Conservation (phyloP, 2,888 invertebrate genomes). For the Pristionchus entomophagus region DNA sequence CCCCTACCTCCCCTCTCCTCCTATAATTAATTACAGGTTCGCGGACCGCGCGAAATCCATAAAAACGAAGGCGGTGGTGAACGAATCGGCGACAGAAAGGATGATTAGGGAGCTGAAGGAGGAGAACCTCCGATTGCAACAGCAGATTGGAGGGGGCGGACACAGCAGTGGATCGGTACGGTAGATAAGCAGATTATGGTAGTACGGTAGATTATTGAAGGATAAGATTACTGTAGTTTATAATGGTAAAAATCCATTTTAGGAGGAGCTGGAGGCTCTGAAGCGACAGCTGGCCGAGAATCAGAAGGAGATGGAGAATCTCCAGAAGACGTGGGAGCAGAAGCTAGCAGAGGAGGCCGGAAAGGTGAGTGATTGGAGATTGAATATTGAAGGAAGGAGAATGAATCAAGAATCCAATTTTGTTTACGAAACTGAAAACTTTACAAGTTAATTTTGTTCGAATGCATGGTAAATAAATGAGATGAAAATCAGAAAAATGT, state of each 20-base stretch:
- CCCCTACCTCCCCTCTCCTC: neutral
- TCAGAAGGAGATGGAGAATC: slow-evolving; percentile 79
- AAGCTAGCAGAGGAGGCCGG: slow-evolving; percentile 72
- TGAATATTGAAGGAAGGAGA: too few relatives aligned
- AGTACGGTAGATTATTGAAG: neutral
- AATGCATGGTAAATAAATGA: too few relatives aligned
- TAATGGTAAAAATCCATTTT: too few relatives aligned
- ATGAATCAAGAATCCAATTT: too few relatives aligned
- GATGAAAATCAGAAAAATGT: too few relatives aligned
- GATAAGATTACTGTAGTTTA: neutral
- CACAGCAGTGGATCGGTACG: slow-evolving; percentile 9
- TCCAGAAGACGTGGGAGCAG: slow-evolving; percentile 78
- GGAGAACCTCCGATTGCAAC: slow-evolving; percentile 80
- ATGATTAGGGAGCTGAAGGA: slow-evolving; percentile 80
- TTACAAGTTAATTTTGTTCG: too few relatives aligned
- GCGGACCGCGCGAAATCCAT: slow-evolving; percentile 81
- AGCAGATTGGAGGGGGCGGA: slow-evolving; percentile 57
- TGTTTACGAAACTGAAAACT: too few relatives aligned
- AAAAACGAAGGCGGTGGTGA: slow-evolving; percentile 79
- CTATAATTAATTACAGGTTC: slow-evolving; percentile 58
- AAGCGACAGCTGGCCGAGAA: slow-evolving; percentile 77
- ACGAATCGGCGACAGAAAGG: slow-evolving; percentile 80
- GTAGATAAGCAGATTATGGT: slow-evolving; percentile 14
- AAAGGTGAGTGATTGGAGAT: slow-evolving; percentile 60
- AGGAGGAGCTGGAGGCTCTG: slow-evolving; percentile 71